Percentiles rank a stretch among this genome's conserved stretches.
Evolutionary conservation across 2,113 vertebrate species (phyloP).

Genomic region (Amblyopsis rosae): DNA sequence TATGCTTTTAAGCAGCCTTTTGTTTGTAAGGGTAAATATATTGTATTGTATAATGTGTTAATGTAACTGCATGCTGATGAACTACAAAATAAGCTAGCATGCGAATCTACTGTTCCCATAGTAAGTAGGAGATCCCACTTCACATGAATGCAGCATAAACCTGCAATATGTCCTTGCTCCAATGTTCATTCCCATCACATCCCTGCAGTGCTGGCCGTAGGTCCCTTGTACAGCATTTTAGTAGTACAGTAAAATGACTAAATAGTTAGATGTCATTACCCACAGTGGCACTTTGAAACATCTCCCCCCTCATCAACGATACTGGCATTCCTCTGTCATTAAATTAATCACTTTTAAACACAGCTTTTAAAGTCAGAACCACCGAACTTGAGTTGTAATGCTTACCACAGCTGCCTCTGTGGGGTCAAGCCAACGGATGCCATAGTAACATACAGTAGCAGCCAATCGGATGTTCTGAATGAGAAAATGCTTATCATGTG

Average conservation of each 20-base stretch:
- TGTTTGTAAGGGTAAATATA: too few species aligned
- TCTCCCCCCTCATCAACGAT: neutral
- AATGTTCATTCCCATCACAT: too few species aligned
- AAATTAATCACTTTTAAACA: constrained; percentile 15
- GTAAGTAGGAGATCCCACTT: too few species aligned
- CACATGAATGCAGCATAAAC: too few species aligned
- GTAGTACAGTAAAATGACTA: too few species aligned
- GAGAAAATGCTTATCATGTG: neutral
- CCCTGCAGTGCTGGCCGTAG: neutral
- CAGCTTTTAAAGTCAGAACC: neutral
- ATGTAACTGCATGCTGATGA: too few species aligned
- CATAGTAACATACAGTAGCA: neutral
- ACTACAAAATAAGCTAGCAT: too few species aligned
- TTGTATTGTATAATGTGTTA: too few species aligned
- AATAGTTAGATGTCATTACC: neutral
- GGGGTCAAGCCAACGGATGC: neutral
- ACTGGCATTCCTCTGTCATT: constrained; percentile 10
- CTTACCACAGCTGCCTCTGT: neutral
- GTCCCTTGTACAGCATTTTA: too few species aligned
- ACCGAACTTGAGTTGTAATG: neutral
- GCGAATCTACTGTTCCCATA: too few species aligned
- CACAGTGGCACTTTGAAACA: constrained; percentile 12
- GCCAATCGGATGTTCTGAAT: neutral
- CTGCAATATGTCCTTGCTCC: too few species aligned
- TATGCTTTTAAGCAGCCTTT: too few species aligned